Evolutionary conservation across 2,888 invertebrate species (phyloP).

Genomic region (Malacosoma neustria): DNA sequence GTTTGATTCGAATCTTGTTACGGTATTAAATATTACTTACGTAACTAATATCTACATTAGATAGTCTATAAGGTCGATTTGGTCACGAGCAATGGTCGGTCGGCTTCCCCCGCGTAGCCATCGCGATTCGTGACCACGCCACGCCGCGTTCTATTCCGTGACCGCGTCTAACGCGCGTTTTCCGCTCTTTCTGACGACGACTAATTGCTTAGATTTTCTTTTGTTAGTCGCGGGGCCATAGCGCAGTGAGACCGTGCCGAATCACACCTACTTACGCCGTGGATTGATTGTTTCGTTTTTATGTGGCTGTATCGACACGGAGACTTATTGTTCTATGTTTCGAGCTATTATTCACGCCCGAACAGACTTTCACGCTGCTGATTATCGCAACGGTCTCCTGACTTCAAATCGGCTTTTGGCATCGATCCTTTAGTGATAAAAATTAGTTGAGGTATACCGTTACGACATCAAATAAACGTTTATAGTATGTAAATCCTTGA

Average conservation of each 20-base stretch:
- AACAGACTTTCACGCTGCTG: slow-evolving; percentile 61
- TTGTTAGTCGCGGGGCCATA: slow-evolving; percentile 71
- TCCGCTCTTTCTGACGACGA: slow-evolving; percentile 74
- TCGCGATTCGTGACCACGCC: slow-evolving; percentile 42
- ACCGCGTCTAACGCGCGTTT: slow-evolving; percentile 71
- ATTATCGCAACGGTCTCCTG: slow-evolving; percentile 61
- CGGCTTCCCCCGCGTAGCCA: slow-evolving; percentile 7
- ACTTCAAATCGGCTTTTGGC: slow-evolving; percentile 34
- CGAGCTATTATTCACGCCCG: slow-evolving; percentile 61
- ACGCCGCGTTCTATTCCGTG: slow-evolving; percentile 49
- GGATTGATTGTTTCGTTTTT: slow-evolving; percentile 74
- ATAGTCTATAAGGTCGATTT: slow-evolving; percentile 21
- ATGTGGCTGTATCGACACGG: slow-evolving; percentile 69
- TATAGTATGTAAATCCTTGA: slow-evolving; percentile 15
- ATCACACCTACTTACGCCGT: slow-evolving; percentile 70
- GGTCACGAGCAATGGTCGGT: slow-evolving; percentile 11
- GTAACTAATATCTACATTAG: not conserved
- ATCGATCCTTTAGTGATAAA: slow-evolving; percentile 18
- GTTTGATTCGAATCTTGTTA: slow-evolving; percentile 3
- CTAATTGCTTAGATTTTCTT: slow-evolving; percentile 75
- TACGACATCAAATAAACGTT: slow-evolving; percentile 1
- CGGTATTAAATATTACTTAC: not conserved
- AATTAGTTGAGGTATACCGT: slow-evolving; percentile 5
- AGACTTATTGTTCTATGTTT: slow-evolving; percentile 63
- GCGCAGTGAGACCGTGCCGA: slow-evolving; percentile 62